Conservation (phyloP, 2,888 invertebrate species). For the Pseudoips prasinana region DNA sequence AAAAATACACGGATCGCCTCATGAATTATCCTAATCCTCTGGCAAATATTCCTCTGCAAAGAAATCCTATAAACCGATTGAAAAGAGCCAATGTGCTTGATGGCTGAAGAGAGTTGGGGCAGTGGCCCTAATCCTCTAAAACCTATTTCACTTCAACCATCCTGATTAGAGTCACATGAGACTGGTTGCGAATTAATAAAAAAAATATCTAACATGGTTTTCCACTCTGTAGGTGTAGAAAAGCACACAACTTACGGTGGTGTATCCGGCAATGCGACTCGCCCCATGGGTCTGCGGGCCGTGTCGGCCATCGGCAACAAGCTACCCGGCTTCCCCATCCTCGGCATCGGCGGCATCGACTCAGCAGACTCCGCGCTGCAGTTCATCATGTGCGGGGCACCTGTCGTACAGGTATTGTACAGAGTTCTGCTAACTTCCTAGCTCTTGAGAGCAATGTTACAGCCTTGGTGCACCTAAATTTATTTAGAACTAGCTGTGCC, state of each 20-base stretch:
- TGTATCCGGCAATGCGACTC: constrained; percentile 95
- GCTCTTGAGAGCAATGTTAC: no score
- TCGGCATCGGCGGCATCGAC: constrained; percentile 98
- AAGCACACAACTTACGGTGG: constrained; percentile 97
- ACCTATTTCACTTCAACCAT: no score
- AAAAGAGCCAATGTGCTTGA: no score
- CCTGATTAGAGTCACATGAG: neutral
- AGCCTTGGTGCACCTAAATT: no score
- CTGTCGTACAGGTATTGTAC: constrained; percentile 90
- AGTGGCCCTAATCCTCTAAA: no score
- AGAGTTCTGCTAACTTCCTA: no score
- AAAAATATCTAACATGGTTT: neutral
- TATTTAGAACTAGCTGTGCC: no score
- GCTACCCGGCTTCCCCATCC: constrained; percentile 93
- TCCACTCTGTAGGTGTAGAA: constrained; percentile 66
- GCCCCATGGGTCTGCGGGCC: constrained; percentile 96
- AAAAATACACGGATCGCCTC: no score
- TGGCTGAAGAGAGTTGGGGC: no score
- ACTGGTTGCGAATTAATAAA: neutral
- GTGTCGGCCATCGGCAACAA: constrained; percentile 93
- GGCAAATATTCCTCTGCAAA: no score
- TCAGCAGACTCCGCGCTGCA: constrained; percentile 97
- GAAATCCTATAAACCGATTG: no score
- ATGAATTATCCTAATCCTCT: no score
- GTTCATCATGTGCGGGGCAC: constrained; percentile 96